Evolutionary conservation across 2,888 invertebrate species (phyloP), one percentile per base, ranked within the genome.

Genomic region (Smittia sp.): DNA sequence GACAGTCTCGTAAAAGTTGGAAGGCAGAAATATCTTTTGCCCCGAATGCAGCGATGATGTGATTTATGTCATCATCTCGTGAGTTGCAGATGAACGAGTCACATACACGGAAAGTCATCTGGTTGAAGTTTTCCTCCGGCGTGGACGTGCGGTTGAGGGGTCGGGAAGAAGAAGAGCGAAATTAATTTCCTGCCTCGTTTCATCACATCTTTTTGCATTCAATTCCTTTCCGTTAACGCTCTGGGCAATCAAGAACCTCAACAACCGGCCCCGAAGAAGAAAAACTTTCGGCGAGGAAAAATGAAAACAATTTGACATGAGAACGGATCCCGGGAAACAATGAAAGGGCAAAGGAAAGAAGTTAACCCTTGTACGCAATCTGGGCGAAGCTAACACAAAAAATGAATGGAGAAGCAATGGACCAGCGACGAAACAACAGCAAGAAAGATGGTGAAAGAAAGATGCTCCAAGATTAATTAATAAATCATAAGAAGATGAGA

Each of bases 381-480:
- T 58, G 58, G 58, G 2, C 11, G 15, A 46, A 6, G 46, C n/a
- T 20, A 18, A 58, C 9, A 3, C 3, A n/a, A 18, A 58, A 58
- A 22, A 58, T 58, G 22, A 58, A 20, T 58, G 58, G 58, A 4
- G n/a, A 68, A 46, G 38, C 24, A 41, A 39, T 68, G n/a, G 32
- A 18, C 15, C 24, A n/a, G 1, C 15, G 54, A 11, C 7, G 52
- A 69, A 52, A 69, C 13, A 66, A 27, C 20, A 67, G 41, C 13
- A 69, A 24, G 18, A 52, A 27, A 63, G 27, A 69, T 22, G 18
- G 6, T 22, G 41, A 39, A 52, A 72, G 27, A 62, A 72, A 72
- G 62, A 72, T 38, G 38, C 38, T 62, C 18, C 39, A 15, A 72
- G 72, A 72, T 72, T 72, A 72, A 72, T 72, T 72, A 72, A 72